phyloP scores from a whole-genome alignment of 2,113 vertebrate species.

The Hemibagrus wyckioides region DNA sequence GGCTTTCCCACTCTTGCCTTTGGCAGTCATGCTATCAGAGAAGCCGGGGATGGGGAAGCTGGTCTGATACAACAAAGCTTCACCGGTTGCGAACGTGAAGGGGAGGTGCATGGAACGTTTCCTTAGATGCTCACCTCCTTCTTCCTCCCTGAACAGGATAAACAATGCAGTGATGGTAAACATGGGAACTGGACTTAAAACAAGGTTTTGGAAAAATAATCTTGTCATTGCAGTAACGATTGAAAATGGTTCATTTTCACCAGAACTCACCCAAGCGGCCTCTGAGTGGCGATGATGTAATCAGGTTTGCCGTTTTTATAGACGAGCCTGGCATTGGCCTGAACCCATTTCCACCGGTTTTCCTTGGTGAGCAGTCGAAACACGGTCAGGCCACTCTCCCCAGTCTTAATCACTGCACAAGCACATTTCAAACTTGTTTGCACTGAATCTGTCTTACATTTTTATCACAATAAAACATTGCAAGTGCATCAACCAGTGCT shows the following conservation, averaged over 20 bases:
- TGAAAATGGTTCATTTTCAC: not conserved
- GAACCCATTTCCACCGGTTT: slow-evolving; percentile 66
- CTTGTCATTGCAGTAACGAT: not conserved
- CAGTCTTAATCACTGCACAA: slow-evolving; percentile 65
- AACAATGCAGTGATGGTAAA: not conserved
- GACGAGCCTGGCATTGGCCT: slow-evolving; percentile 65
- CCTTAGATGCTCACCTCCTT: slow-evolving; percentile 79
- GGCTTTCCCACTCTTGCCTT: slow-evolving; percentile 66
- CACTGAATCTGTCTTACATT: not conserved
- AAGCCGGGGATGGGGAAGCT: slow-evolving; percentile 66
- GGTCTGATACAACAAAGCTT: slow-evolving; percentile 80
- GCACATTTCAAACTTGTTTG: not conserved
- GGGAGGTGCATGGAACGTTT: slow-evolving; percentile 81
- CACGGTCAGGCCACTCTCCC: slow-evolving; percentile 65
- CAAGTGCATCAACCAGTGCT: not conserved
- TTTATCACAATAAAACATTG: not conserved
- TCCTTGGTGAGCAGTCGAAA: slow-evolving; percentile 66
- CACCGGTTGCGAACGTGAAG: slow-evolving; percentile 82
- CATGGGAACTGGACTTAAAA: not conserved
- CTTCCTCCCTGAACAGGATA: slow-evolving; percentile 73
- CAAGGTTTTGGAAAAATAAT: not conserved
- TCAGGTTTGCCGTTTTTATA: slow-evolving; percentile 65
- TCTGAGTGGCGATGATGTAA: slow-evolving; percentile 67
- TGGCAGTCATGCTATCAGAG: slow-evolving; percentile 56
- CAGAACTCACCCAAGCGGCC: slow-evolving; percentile 63